Evolutionary conservation across 2,113 vertebrate genomes (phyloP), one percentile per base, ranked within the genome.

Genomic region (Megaceryle maxima): DNA sequence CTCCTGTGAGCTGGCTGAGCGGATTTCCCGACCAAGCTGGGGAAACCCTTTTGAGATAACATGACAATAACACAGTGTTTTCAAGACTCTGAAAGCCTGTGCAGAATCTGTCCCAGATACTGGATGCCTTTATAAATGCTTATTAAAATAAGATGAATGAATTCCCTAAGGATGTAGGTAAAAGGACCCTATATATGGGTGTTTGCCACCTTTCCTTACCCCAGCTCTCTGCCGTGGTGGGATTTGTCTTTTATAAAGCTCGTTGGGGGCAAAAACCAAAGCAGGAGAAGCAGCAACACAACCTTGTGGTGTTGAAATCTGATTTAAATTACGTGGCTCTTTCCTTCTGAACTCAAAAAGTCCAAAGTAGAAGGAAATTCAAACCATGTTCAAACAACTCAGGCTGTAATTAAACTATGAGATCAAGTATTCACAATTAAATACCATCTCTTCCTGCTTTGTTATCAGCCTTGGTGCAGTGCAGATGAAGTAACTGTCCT

Each of bases 121-220:
- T 25, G 43, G 18, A 7, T 56, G 35, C 13, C 9, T 77, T 80
- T 11, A 2, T 28, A 17, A 31, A 10, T 18, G 20, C n/a, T 63
- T 25, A 2, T 25, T 70, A 16, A 21, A 64, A 22, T 20, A 50
- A 69, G 9, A 9, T 16, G 4, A 41, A 21, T 8, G 5, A 15
- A 12, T 67, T 72, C 18, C 5, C 2, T 18, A 44, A 55, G 11
- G 10, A 13, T 10, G 3, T 10, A 11, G 28, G 16, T 31, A 4
- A 29, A 66, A 70, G 44, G 17, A 19, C 20, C 41, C 4, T 1
- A 1, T 14, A 0, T 14, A 1, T 9, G 16, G 31, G 26, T 6
- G 3, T 75, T 75, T 41, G 14, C 8, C 13, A 7, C 39, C 22
- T 37, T 46, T 29, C 62, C 9, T 44, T 59, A 26, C 14, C 20